These are phyloP conservation scores for Melanotaenia trifasciata DNA, from an alignment of 2,797 vertebrate genomes.

Conservation along the genomic window DNA sequence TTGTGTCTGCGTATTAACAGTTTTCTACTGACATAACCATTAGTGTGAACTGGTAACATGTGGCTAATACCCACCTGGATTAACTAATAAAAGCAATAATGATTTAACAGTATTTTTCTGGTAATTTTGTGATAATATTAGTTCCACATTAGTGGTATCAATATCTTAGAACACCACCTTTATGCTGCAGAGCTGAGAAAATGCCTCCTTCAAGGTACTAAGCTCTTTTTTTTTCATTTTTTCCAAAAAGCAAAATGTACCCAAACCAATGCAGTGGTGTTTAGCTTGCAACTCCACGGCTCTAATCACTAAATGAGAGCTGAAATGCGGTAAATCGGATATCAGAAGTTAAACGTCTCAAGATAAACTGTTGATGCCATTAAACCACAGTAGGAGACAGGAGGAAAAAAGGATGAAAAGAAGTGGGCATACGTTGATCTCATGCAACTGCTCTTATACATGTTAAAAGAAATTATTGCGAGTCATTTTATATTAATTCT, in stretches of 20 bases:
- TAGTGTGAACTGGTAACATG: background rate
- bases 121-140: background rate
- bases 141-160: background rate
- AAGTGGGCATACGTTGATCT: background rate
- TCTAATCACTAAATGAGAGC: background rate
- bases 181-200: background rate
- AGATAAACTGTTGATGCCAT: background rate
- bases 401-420: background rate
- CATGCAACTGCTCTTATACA: background rate
- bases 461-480: background rate
- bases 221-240: background rate
- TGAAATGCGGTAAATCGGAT: background rate
- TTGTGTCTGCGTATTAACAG: background rate
- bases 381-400: background rate
- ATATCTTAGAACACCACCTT: background rate
- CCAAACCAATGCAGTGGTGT: background rate
- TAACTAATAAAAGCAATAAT: background rate
- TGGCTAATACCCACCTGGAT: background rate
- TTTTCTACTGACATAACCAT: background rate
- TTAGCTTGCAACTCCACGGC: background rate
- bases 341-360: background rate
- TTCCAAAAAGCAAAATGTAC: background rate
- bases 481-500: background rate
- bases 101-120: background rate
- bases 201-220: background rate